These are phyloP conservation scores for Argentina silus DNA, from an alignment of 2,797 vertebrate species.

Conservation along the genomic window DNA sequence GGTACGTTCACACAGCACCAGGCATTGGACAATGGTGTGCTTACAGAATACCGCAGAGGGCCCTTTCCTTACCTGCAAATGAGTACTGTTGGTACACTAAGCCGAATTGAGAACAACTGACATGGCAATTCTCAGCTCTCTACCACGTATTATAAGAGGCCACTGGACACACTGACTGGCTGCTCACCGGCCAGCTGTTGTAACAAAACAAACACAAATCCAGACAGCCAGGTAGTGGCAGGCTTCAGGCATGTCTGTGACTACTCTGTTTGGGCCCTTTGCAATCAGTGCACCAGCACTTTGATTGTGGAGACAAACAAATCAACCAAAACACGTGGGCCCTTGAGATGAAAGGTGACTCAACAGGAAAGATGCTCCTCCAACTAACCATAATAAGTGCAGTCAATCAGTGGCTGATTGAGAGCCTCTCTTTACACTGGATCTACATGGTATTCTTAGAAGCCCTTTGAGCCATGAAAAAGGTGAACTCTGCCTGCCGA, in stretches of 20 bases:
- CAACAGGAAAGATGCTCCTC: conserved; percentile 23
- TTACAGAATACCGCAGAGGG: not conserved
- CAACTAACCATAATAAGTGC: not conserved
- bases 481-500: conserved; percentile 15
- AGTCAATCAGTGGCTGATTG: conserved; percentile 32
- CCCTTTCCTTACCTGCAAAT: not conserved
- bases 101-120: not conserved
- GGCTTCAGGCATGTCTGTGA: not conserved
- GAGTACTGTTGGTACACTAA: no score
- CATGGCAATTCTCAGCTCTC: not conserved
- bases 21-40: not conserved
- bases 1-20: not conserved
- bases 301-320: conserved; percentile 33
- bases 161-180: not conserved
- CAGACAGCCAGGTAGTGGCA: not conserved
- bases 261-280: not conserved
- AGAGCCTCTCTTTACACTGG: conserved; percentile 13
- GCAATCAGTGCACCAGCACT: conserved; percentile 27
- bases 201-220: not conserved
- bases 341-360: conserved; percentile 25
- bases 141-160: not conserved
- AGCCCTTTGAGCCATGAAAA: not conserved
- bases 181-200: not conserved
- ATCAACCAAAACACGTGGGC: conserved; percentile 30
- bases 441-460: conserved; percentile 35